phyloP scores from a whole-genome alignment of 2,113 vertebrate species.

The Macquaria ambigua region DNA sequence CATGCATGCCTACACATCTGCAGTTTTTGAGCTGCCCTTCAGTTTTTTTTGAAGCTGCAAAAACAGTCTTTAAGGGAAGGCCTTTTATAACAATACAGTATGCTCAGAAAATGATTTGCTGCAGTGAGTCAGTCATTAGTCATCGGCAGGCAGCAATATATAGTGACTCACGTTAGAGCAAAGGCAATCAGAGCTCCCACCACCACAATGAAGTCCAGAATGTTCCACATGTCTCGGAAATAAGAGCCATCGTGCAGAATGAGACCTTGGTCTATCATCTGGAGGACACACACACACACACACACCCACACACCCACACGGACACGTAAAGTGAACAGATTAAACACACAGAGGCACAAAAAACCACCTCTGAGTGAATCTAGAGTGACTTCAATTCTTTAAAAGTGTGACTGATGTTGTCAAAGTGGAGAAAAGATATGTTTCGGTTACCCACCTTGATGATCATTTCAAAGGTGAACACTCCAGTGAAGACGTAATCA shows the following conservation, averaged over 20 bases:
- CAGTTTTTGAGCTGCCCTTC: not conserved
- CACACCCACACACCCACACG: slow-evolving; percentile 2
- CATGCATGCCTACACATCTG: slow-evolving; percentile 19
- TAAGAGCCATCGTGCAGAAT: slow-evolving; percentile 97
- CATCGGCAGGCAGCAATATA: slow-evolving; percentile 52
- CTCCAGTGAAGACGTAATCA: slow-evolving; percentile 98
- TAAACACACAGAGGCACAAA: not conserved
- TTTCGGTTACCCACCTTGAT: slow-evolving; percentile 89
- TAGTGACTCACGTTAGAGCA: slow-evolving; percentile 95
- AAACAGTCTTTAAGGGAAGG: slow-evolving; percentile 41
- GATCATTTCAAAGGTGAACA: slow-evolving; percentile 99
- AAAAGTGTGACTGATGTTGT: not conserved
- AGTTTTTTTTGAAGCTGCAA: not conserved
- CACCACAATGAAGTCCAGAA: slow-evolving; percentile 98
- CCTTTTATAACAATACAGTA: slow-evolving; percentile 49
- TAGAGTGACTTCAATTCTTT: not conserved
- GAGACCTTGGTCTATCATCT: slow-evolving; percentile 99
- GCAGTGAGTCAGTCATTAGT: slow-evolving; percentile 78
- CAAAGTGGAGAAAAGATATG: not conserved
- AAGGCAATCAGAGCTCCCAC: slow-evolving; percentile 97
- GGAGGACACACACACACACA: slow-evolving; percentile 36
- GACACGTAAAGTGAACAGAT: not conserved
- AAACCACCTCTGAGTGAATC: not conserved
- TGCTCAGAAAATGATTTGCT: slow-evolving; percentile 45
- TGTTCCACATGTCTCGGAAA: slow-evolving; percentile 99